Evolutionary conservation across 1,140 invertebrate species (phyloP).

Genomic region (Solenopsis fugax): DNA sequence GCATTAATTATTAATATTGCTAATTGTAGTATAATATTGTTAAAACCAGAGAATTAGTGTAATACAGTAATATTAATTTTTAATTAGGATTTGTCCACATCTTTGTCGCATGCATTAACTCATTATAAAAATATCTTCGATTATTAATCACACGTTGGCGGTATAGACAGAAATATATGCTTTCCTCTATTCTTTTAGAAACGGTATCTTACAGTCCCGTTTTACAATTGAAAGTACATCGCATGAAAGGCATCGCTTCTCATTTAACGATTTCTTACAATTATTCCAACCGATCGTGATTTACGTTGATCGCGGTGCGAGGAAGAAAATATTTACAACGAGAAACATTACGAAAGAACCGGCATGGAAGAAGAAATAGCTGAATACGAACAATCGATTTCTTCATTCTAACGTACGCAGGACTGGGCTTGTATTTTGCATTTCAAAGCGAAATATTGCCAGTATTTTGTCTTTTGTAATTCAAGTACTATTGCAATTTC

Average conservation of each 20-base stretch:
- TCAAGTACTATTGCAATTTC: too few species aligned
- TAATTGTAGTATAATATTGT: not conserved
- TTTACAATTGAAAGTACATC: not conserved
- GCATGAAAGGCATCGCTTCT: not conserved
- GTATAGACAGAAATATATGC: not conserved
- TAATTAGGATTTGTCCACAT: not conserved
- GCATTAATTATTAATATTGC: not conserved
- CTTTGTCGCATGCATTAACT: not conserved
- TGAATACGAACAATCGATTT: not conserved
- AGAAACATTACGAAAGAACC: not conserved
- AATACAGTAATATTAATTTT: constrained; percentile 5
- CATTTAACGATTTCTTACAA: constrained; percentile 27
- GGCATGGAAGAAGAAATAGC: not conserved
- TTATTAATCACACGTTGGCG: not conserved
- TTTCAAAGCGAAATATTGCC: too few species aligned
- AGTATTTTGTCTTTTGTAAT: too few species aligned
- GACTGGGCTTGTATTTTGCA: too few species aligned
- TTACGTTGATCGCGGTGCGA: not conserved
- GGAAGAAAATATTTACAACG: not conserved
- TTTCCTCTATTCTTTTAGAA: not conserved
- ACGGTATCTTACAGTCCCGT: not conserved
- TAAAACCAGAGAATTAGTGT: not conserved
- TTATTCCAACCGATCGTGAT: constrained; percentile 32
- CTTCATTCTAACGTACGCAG: not conserved
- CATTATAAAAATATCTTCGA: not conserved